Conservation (phyloP, 2,888 invertebrate genomes). For the Dynastes hyllus region DNA sequence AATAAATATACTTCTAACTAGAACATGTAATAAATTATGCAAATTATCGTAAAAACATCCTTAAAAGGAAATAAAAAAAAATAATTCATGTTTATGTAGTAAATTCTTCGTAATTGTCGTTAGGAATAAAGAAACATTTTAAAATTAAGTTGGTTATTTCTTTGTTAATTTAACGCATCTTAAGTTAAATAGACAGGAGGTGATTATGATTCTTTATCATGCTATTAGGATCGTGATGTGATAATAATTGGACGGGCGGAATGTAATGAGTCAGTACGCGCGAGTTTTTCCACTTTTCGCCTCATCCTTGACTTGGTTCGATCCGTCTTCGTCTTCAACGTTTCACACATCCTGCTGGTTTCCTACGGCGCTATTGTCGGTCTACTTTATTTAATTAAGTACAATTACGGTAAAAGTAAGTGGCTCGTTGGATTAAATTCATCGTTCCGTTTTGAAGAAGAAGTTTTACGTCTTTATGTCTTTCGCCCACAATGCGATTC, state of each 20-base stretch:
- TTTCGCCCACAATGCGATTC: background rate
- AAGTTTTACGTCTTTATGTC: constrained; percentile 3
- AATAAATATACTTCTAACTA: too few relatives aligned
- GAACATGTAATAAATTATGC: too few relatives aligned
- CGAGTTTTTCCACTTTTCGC: constrained; percentile 17
- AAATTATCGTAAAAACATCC: too few relatives aligned
- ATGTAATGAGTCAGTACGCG: constrained; percentile 6
- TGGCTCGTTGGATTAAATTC: constrained; percentile 26
- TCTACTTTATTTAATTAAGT: constrained; percentile 37
- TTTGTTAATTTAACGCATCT: background rate
- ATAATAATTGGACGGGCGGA: background rate
- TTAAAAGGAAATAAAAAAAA: too few relatives aligned
- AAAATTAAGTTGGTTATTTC: background rate
- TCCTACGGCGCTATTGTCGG: constrained; percentile 46
- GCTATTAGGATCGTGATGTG: background rate
- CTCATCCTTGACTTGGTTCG: background rate
- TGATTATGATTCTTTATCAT: constrained; percentile 13
- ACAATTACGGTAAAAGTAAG: constrained; percentile 38
- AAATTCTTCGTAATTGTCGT: background rate
- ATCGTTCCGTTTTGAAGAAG: constrained; percentile 12
- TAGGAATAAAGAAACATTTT: background rate
- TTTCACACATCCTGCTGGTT: constrained; percentile 40
- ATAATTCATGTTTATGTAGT: too few relatives aligned
- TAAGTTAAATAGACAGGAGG: background rate
- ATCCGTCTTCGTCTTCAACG: constrained; percentile 10